Evolutionary conservation across 2,113 vertebrate genomes (phyloP).

Genomic region (Carassius auratus): DNA sequence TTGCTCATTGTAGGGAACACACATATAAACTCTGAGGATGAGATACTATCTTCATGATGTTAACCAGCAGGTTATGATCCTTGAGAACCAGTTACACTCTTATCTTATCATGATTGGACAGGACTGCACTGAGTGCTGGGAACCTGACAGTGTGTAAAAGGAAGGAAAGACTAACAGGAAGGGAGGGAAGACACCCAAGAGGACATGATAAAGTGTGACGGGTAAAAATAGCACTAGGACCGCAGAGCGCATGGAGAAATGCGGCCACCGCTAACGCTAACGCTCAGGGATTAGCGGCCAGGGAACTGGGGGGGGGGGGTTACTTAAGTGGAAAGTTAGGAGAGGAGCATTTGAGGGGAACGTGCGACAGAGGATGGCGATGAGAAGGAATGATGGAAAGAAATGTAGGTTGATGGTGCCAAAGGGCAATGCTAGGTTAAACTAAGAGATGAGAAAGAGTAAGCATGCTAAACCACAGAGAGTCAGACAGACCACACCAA

Average conservation of each 20-base stretch:
- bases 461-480: conserved; percentile 21
- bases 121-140: neutral
- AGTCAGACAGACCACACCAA: conserved; percentile 38
- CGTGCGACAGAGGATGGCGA: conserved; percentile 24
- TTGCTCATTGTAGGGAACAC: neutral
- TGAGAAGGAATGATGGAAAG: conserved; percentile 43
- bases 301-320: neutral
- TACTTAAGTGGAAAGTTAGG: neutral
- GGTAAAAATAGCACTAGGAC: conserved; percentile 60
- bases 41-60: neutral
- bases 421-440: conserved; percentile 48
- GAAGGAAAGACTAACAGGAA: neutral
- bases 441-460: conserved; percentile 33
- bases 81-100: neutral
- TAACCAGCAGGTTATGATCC: neutral
- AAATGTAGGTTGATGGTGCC: conserved; percentile 20
- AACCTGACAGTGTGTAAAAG: neutral
- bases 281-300: conserved; percentile 52
- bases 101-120: neutral
- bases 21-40: neutral
- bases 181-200: conserved; percentile 21
- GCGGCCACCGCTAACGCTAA: conserved; percentile 50
- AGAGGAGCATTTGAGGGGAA: neutral
- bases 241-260: conserved; percentile 52
- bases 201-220: conserved; percentile 57